Conservation (phyloP, 2,888 invertebrate species). For the Phaonia tiefii region DNA sequence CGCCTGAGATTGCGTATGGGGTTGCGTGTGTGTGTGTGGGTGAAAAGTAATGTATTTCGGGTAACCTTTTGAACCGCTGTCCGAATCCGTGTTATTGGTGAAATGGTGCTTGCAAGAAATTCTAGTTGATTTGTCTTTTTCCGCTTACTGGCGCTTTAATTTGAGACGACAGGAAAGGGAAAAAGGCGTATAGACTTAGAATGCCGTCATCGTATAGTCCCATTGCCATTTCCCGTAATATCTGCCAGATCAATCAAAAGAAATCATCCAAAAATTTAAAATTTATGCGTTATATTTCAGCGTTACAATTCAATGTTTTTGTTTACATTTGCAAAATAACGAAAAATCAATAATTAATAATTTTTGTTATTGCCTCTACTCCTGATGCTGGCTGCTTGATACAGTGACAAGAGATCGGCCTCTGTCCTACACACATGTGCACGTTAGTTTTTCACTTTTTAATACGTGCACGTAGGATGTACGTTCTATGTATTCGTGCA, state of each 20-base stretch:
- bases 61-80: conserved; percentile 47
- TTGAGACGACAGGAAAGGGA: conserved; percentile 81
- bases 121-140: conserved; percentile 81
- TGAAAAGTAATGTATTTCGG: conserved; percentile 5
- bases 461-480: neutral
- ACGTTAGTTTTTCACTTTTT: neutral
- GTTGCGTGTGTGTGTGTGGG: neutral
- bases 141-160: conserved; percentile 81
- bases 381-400: neutral
- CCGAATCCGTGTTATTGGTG: neutral
- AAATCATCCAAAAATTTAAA: no score
- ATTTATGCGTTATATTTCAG: conserved; percentile 30
- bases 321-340: conserved; percentile 61
- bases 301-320: conserved; percentile 27
- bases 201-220: conserved; percentile 69
- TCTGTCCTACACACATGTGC: neutral
- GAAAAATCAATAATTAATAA: conserved; percentile 42
- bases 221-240: no score
- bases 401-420: neutral
- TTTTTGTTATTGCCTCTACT: conserved; percentile 42
- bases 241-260: no score
- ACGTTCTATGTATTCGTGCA: neutral
- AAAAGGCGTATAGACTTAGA: conserved; percentile 80
- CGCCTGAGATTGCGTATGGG: neutral
- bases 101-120: conserved; percentile 62